A percentile compares a stretch with the other conserved stretches of the same genome.
Evolutionary conservation across 2,113 vertebrate species (phyloP).

Genomic region (Hyperopisus bebe): DNA sequence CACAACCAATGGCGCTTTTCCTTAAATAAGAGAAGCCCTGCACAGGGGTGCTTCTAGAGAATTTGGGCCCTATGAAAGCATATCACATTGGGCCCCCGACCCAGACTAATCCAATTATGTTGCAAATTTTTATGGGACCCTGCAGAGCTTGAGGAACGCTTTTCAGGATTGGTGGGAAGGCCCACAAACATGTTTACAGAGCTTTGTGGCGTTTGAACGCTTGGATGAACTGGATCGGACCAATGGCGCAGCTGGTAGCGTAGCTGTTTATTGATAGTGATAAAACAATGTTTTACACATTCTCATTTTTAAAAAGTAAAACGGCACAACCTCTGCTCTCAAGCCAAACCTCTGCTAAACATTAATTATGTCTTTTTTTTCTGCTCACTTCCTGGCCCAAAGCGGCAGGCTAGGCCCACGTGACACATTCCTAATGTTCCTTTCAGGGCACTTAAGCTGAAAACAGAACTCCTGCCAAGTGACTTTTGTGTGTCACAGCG

Average conservation of each 20-base stretch:
- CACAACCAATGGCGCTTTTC: background rate
- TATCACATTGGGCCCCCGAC: background rate
- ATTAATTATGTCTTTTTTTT: background rate
- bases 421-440: background rate
- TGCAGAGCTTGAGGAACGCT: background rate
- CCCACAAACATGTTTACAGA: background rate
- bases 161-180: background rate
- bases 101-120: background rate
- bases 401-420: background rate
- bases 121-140: background rate
- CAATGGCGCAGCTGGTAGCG: background rate
- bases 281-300: background rate
- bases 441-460: background rate
- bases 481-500: background rate
- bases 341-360: background rate
- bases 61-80: background rate
- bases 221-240: background rate
- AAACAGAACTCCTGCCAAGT: background rate
- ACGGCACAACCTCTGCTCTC: background rate
- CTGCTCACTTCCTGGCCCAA: background rate
- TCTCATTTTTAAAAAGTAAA: background rate
- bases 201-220: background rate
- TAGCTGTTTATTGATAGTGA: background rate
- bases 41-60: background rate
- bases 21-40: background rate